Evolutionary conservation across 2,888 invertebrate genomes (phyloP).

Genomic region (Eilema caniola): DNA sequence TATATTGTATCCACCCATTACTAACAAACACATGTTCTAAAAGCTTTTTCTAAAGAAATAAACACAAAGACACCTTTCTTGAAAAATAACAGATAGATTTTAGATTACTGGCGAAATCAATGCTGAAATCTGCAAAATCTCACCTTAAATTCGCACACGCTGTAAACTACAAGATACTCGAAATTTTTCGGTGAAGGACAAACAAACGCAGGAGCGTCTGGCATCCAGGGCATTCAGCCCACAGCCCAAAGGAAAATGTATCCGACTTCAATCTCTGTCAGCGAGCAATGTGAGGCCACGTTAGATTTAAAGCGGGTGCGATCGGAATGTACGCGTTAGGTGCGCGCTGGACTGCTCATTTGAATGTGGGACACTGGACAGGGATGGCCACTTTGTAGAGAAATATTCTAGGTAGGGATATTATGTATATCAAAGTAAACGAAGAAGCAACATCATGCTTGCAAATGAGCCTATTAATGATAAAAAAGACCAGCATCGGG

Average conservation of each 20-base stretch:
- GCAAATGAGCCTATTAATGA: too few species aligned
- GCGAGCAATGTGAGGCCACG: constrained; percentile 33
- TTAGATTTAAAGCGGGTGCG: constrained; percentile 32
- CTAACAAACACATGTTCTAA: too few species aligned
- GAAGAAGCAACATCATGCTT: background rate
- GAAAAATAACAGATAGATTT: background rate
- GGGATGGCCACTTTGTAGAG: background rate
- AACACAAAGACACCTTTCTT: background rate
- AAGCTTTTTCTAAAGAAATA: background rate
- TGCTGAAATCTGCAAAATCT: constrained; percentile 1
- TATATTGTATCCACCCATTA: too few species aligned
- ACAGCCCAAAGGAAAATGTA: constrained; percentile 37
- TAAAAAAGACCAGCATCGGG: too few species aligned
- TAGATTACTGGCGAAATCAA: constrained; percentile 1
- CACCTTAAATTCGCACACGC: constrained; percentile 9
- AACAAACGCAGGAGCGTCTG: constrained; percentile 28
- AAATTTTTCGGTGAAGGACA: constrained; percentile 46
- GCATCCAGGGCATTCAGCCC: constrained; percentile 43
- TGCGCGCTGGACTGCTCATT: constrained; percentile 5
- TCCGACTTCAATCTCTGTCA: constrained; percentile 49
- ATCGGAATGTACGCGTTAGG: constrained; percentile 19
- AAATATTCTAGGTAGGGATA: background rate
- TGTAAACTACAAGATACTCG: constrained; percentile 37
- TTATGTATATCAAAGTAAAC: background rate
- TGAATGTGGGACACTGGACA: background rate